Percentiles rank a stretch among this genome's conserved stretches.
Conservation (phyloP, 1,140 invertebrate genomes). For the Colletes latitarsis region DNA sequence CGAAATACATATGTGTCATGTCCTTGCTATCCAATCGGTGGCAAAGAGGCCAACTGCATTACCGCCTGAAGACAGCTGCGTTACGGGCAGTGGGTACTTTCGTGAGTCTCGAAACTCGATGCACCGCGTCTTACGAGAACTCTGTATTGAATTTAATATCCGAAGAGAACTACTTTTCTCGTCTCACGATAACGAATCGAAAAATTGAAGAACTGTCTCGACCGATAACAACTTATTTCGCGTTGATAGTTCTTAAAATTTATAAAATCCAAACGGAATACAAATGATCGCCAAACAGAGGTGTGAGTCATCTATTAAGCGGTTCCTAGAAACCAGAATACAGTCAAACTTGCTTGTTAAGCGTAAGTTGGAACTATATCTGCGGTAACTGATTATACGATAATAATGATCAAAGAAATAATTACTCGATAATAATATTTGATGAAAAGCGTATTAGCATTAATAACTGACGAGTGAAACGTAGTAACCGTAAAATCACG, state of each 20-base stretch:
- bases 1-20: background rate
- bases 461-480: background rate
- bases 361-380: no score
- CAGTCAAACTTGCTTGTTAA: background rate
- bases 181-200: background rate
- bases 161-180: constrained; percentile 58
- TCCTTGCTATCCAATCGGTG: constrained; percentile 27
- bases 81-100: constrained; percentile 66
- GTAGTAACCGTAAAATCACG: background rate
- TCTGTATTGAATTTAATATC: constrained; percentile 55
- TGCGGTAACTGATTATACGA: constrained; percentile 29
- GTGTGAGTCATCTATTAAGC: constrained; percentile 39
- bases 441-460: no score
- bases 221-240: constrained; percentile 43
- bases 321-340: constrained; percentile 42
- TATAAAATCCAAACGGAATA: constrained; percentile 7
- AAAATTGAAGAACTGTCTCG: constrained; percentile 5
- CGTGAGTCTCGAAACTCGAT: constrained; percentile 25
- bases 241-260: background rate
- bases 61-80: constrained; percentile 67
- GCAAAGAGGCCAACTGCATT: constrained; percentile 70
- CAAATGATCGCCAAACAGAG: constrained; percentile 9
- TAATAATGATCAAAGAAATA: constrained; percentile 19
- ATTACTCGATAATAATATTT: no score
- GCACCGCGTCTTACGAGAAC: constrained; percentile 30